Conservation (phyloP, 2,113 vertebrate genomes). For the Gymnorhina tibicen region DNA sequence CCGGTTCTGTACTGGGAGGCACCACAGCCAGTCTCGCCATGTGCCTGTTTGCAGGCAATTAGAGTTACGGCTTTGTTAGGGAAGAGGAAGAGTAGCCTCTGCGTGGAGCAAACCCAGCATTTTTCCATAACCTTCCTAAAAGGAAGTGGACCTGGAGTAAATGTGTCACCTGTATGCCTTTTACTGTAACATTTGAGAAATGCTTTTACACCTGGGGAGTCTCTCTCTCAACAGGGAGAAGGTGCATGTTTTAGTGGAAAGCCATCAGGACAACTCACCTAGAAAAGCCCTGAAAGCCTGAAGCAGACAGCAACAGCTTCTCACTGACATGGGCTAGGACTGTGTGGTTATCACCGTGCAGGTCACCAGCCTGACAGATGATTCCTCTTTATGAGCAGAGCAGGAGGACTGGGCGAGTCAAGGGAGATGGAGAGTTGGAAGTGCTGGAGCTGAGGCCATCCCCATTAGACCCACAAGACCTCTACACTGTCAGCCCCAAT, state of each 20-base stretch:
- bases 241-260: not conserved
- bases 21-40: not conserved
- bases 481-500: not conserved
- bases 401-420: not conserved
- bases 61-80: not conserved
- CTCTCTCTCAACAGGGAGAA: not conserved
- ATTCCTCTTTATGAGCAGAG: not conserved
- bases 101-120: not conserved
- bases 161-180: not conserved
- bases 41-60: fast-evolving
- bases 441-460: not conserved
- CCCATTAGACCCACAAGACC: not conserved
- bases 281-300: not conserved
- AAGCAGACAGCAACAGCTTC: not conserved
- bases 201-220: not conserved
- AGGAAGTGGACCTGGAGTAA: not conserved
- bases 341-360: fast-evolving
- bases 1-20: not conserved
- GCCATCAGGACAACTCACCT: not conserved
- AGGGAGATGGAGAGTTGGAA: not conserved
- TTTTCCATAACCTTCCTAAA: not conserved
- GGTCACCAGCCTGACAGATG: not conserved
- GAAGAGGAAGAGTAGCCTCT: not conserved
- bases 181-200: not conserved
- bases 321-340: not conserved